These are phyloP conservation scores for Prunella himalayana DNA, from an alignment of 2,113 vertebrate genomes.

Conservation along the genomic window DNA sequence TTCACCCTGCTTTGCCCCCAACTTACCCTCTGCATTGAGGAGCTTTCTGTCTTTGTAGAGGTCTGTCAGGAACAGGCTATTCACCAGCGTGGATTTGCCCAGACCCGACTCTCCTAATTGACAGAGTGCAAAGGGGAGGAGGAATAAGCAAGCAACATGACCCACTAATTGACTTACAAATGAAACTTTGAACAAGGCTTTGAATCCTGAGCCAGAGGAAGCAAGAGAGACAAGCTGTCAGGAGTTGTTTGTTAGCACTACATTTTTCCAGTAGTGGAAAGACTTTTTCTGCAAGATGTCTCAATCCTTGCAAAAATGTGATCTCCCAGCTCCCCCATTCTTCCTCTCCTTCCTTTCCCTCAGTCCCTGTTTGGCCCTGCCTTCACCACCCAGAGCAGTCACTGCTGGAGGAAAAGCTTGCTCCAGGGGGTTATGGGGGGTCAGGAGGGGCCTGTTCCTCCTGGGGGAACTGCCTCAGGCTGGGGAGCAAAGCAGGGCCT, in stretches of 20 bases:
- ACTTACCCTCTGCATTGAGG: constrained; percentile 94
- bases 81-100: constrained; percentile 97
- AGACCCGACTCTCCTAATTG: constrained; percentile 92
- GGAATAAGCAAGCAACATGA: constrained; percentile 25
- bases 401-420: background rate
- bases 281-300: background rate
- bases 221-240: background rate
- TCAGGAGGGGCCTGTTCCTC: background rate
- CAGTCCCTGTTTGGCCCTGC: background rate
- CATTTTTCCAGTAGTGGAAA: background rate
- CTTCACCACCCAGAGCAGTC: background rate
- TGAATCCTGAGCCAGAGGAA: background rate
- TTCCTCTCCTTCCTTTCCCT: background rate
- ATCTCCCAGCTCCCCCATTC: background rate
- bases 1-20: background rate
- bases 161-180: constrained; percentile 38
- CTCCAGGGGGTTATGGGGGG: accelerated
- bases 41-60: constrained; percentile 97
- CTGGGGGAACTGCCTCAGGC: background rate
- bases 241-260: background rate
- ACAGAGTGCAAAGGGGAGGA: constrained; percentile 2
- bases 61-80: constrained; percentile 97
- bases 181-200: background rate
- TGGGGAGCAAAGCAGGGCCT: background rate
- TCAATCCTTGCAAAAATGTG: background rate